A percentile compares a stretch with the other conserved stretches of the same genome.
Evolutionary conservation across 2,797 vertebrate species (phyloP).

Genomic region (Sebastes goodei): DNA sequence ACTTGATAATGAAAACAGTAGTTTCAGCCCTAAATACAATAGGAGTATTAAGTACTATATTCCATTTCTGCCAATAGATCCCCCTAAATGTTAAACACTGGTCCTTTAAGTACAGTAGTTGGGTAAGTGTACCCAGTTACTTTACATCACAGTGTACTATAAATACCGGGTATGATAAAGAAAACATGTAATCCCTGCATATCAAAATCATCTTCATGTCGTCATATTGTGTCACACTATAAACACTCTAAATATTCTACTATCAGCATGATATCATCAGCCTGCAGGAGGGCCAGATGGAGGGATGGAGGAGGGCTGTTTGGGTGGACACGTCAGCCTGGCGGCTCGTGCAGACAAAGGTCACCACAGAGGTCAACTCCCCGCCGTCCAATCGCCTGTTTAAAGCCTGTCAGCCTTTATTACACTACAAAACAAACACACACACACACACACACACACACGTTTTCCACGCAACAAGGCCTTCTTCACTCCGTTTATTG

Average conservation of each 20-base stretch:
- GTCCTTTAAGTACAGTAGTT: too few relatives aligned
- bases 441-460: neutral
- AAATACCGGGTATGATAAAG: neutral
- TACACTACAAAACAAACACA: neutral
- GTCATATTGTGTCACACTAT: neutral
- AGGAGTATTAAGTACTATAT: neutral
- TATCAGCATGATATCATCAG: neutral
- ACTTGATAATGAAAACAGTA: neutral
- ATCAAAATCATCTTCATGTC: neutral
- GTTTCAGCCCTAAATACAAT: neutral
- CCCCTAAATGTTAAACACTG: too few relatives aligned
- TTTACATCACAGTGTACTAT: neutral
- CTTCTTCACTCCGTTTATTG: neutral
- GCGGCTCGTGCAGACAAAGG: conserved; percentile 20
- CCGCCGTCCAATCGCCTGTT: neutral
- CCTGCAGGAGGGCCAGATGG: neutral
- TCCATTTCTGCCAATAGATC: too few relatives aligned
- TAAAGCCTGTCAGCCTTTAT: conserved; percentile 43
- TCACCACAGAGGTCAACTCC: conserved; percentile 41
- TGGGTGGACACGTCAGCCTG: conserved; percentile 35
- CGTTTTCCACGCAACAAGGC: neutral
- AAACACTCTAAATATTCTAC: neutral
- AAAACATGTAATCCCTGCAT: neutral
- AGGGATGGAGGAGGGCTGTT: neutral
- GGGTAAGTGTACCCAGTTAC: neutral